Base-by-base conservation (phyloP, 2,888 invertebrate genomes). In the Sicus ferrugineus region DNA sequence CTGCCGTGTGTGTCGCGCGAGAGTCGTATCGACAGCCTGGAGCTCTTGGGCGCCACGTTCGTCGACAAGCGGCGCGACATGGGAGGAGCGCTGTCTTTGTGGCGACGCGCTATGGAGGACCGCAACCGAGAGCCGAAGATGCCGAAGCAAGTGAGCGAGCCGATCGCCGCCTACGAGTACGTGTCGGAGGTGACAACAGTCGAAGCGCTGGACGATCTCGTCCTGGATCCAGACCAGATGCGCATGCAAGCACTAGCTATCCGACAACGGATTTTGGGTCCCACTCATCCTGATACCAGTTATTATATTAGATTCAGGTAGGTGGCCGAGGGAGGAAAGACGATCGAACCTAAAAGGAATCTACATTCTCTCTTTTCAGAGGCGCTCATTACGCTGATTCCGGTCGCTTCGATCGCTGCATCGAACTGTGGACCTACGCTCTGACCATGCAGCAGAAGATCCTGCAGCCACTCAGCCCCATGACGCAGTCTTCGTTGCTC, bases 11-110 rank as follows among this genome's bases (percentile, higher is more conserved):
- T 95, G 48, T 89, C 90, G 73, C 87, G 93, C 72, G 89, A 91
- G 78, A 93, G 94, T 80, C 89, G 92, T 76, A 94, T 97, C 73
- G 95, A 96, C 83, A 96, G 97, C 16, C 84, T 97, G 72, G 97
- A 97, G 84, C 87, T 97, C 58, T 87, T 97, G 54, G 97, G 97
- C 4, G 96, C 97, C 2, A 97, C 97, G 0, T 97, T 92, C 85
- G 96, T 98, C n/a, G 98, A 98, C 86, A 97, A 97, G 84, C 92
- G 95, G 83, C 88, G 96, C 77, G 97, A 98, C 84, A 95, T 97
- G 93, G 90, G 95, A 70, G 93, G 93, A 48, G 97, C 96, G 1
- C 87, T 96, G 65, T 90, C 91, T 71, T 88, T 94, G 72, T 98
- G 98, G 98, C 93, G 93, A 81, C 89, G 92, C 77, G 97, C 97